Evolutionary conservation across 1,140 invertebrate species (phyloP).

Genomic region (Mycetomoellerius zeteki): DNA sequence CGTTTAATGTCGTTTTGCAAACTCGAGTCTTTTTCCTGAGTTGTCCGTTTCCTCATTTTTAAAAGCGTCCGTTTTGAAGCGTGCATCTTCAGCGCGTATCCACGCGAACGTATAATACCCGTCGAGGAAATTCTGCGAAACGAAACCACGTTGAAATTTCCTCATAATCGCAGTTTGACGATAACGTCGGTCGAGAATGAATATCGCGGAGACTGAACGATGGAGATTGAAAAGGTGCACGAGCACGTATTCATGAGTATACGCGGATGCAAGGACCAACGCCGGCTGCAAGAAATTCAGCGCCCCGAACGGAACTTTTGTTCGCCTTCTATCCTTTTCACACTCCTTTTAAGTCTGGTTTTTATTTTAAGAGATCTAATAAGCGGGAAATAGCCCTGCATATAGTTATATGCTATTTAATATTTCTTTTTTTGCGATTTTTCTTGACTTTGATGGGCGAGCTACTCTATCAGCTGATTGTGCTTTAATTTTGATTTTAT

Average conservation of each 20-base stretch:
- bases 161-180: conserved; percentile 34
- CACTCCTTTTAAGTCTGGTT: not conserved
- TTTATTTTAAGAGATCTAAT: conserved; percentile 13
- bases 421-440: not conserved
- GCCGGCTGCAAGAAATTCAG: not conserved
- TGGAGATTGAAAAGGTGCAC: conserved; percentile 44
- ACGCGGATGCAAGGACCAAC: not conserved
- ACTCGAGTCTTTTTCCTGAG: no score
- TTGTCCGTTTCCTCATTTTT: not conserved
- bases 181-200: conserved; percentile 43
- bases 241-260: conserved; percentile 35
- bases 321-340: not conserved
- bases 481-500: not conserved
- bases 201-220: conserved; percentile 41
- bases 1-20: not conserved
- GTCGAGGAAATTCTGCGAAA: conserved; percentile 32
- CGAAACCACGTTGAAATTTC: conserved; percentile 29
- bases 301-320: not conserved
- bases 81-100: not conserved
- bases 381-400: not conserved
- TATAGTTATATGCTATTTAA: not conserved
- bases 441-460: not conserved
- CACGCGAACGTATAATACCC: not conserved
- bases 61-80: not conserved
- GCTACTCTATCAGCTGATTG: not conserved